phyloP scores from a whole-genome alignment of 1,140 invertebrate species.

The Drosophila aff. region DNA sequence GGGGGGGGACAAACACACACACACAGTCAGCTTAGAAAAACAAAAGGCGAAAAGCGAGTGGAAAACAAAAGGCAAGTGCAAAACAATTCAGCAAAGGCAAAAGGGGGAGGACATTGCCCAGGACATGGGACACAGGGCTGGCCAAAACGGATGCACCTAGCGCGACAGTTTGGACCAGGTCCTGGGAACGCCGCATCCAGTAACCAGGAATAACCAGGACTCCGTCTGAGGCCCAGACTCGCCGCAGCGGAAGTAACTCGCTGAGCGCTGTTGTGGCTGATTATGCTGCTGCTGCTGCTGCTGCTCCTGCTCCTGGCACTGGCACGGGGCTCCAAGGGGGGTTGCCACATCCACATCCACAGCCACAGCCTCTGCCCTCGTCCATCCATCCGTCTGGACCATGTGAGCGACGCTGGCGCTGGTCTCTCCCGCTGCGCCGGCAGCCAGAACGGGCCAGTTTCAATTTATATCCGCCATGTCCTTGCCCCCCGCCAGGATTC shows the following conservation, averaged over 20 bases:
- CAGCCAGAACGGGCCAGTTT: constrained; percentile 52
- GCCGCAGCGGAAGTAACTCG: constrained; percentile 84
- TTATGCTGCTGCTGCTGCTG: constrained; percentile 82
- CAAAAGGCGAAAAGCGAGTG: constrained; percentile 66
- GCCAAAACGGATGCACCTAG: constrained; percentile 70
- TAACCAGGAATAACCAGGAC: constrained; percentile 6
- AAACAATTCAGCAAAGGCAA: constrained; percentile 66
- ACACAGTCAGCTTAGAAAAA: constrained; percentile 2
- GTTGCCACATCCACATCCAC: constrained; percentile 6
- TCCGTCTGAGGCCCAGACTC: constrained; percentile 42
- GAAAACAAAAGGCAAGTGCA: constrained; percentile 80
- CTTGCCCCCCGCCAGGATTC: constrained; percentile 51
- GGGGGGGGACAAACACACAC: not conserved
- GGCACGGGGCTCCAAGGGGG: constrained; percentile 21
- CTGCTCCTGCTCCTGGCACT: constrained; percentile 82
- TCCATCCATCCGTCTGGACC: constrained; percentile 35
- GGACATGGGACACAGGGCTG: constrained; percentile 37
- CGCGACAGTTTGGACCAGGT: constrained; percentile 37
- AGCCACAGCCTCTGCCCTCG: constrained; percentile 7
- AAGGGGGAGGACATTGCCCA: constrained; percentile 15
- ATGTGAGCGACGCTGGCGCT: constrained; percentile 41
- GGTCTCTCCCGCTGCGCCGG: constrained; percentile 54
- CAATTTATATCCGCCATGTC: constrained; percentile 56
- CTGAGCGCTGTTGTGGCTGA: constrained; percentile 84
- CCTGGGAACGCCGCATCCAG: constrained; percentile 16